These are phyloP conservation scores for Sitta carolinensis DNA, from an alignment of 2,797 vertebrate species.

Conservation along the genomic window DNA sequence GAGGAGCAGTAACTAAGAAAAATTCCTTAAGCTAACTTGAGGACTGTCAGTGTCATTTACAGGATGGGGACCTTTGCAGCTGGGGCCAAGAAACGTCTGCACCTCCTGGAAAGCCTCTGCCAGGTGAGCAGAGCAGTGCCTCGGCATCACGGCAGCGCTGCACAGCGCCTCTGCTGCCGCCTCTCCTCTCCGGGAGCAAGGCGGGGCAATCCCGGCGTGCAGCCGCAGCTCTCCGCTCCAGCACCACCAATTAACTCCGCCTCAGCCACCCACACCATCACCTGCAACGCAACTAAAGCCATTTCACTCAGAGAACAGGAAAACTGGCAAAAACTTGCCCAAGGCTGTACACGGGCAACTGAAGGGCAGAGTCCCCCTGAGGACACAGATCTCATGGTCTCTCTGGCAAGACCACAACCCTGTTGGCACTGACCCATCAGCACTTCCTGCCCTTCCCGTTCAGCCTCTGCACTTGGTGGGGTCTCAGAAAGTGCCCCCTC, in stretches of 20 bases:
- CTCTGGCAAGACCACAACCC: not conserved
- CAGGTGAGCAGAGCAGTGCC: not conserved
- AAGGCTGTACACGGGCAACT: rapidly evolving
- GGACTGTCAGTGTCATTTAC: not conserved
- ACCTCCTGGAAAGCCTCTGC: not conserved
- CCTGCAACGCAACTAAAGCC: not conserved
- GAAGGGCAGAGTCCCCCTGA: not conserved
- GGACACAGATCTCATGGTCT: not conserved
- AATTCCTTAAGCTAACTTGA: not conserved
- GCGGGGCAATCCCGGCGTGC: not conserved
- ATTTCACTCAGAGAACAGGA: not conserved
- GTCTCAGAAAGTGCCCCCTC: not conserved
- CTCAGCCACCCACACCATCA: not conserved
- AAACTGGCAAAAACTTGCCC: not conserved
- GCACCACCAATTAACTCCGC: not conserved
- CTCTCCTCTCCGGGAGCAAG: rapidly evolving
- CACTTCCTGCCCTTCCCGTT: not conserved
- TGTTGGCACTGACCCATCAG: not conserved
- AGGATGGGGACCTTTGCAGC: not conserved
- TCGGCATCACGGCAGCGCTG: not conserved
- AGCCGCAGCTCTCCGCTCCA: not conserved
- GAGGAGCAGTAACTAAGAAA: not conserved
- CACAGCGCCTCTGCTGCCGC: conserved; percentile 1
- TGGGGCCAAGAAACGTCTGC: not conserved
- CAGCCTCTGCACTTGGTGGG: not conserved